Conservation (phyloP, 2,113 vertebrate genomes). For the Struthidea cinerea region DNA sequence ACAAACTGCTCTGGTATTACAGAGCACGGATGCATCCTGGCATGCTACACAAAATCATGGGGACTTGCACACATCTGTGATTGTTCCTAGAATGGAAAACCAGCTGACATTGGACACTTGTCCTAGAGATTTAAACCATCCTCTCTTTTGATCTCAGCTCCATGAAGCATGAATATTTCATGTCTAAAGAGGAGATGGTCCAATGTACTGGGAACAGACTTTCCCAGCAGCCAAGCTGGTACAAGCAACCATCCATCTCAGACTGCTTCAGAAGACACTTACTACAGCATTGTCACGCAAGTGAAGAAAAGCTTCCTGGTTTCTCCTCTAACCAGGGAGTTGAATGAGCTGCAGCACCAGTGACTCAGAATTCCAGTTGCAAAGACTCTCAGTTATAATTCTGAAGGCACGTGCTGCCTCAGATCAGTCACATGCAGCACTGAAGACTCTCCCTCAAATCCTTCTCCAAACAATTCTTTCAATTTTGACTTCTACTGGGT, state of each 20-base stretch:
- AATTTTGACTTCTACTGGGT: not conserved
- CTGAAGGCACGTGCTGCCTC: accelerated
- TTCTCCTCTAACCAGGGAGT: not conserved
- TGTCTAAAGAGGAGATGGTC: not conserved
- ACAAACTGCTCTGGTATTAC: not conserved
- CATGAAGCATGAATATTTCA: not conserved
- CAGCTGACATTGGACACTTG: not conserved
- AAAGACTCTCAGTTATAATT: not conserved
- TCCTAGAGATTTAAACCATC: not conserved
- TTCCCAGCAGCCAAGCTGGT: not conserved
- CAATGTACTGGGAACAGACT: not conserved
- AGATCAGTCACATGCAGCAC: not conserved
- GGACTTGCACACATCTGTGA: not conserved
- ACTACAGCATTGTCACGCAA: not conserved
- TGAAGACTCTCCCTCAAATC: not conserved
- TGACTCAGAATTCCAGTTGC: not conserved
- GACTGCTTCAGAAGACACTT: not conserved
- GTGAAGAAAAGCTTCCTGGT: not conserved
- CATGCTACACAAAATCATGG: not conserved
- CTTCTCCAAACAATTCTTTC: not conserved
- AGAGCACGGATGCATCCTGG: not conserved
- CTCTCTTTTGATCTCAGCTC: not conserved
- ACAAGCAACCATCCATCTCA: not conserved
- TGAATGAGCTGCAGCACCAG: not conserved
- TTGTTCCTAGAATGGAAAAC: not conserved